Base-by-base conservation (phyloP, 2,113 vertebrate species). In the Cheirogaleus medius region DNA sequence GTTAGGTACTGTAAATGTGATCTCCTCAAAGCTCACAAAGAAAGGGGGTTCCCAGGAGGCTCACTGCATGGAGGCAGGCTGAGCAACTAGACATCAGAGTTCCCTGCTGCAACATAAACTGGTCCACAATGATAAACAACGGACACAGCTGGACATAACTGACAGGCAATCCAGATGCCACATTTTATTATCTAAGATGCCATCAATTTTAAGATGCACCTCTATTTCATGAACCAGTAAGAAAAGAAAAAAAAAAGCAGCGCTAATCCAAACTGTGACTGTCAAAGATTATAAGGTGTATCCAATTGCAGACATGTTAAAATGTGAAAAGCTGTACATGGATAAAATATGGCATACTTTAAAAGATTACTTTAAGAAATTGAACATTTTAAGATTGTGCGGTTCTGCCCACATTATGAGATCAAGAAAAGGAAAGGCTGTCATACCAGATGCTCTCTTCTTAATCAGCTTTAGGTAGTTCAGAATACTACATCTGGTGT, bases 381-480 rank as follows among this genome's bases (percentile, higher is more conserved):
- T 15, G 42, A 78, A 34, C 13, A 56, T 3, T 17, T 1, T 32
- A 73, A 66, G 85, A 39, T 4, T 8, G 29, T 49, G 49, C 52
- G 34, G 20, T 68, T 63, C 76, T 84, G 39, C 6, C 69, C 49
- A 21, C 0, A 7, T 37, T 23, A 47, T 20, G 32, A 74, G 17
- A 66, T 12, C 11, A 52, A 80, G 90, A 49, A 12, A 7, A 80
- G 90, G 56, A 15, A 7, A 92, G 37, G 86, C 42, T 25, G 49
- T 60, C 52, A 8, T 98, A 99, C 99, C 99, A 96, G 99, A 99
- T 27, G 99, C 99, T 96, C 99, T 99, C 95, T 99, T 99, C 98
- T 99, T 99, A 97, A 99, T 99, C 94, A 99, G 99, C 97, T 99
- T 99, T 94, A 99, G 98, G 97, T 99, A 99, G 98, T 99, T 99